Base-by-base conservation (phyloP, 1,140 invertebrate species). In the Mizuhopecten yessoensis region DNA sequence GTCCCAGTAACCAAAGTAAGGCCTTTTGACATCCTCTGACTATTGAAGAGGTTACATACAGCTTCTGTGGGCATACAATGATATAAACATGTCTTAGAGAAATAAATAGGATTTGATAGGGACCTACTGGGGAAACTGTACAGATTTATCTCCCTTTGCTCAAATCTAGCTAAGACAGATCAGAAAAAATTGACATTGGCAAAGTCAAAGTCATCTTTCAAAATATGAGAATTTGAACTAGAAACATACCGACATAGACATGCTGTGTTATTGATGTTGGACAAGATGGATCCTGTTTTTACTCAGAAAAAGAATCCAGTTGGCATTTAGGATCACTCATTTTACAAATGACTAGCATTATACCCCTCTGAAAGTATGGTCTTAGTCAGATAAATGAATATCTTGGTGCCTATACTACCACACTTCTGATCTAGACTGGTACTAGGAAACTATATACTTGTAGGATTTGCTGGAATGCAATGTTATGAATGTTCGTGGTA, bases 91-190 rank as follows among this genome's bases (percentile, higher is more conserved):
- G 45, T 57, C 45, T 11, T 3, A 17, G 45, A 57, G 45, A 13
- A 39, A 13, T 39, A 39, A 39, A 39, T 39, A 39, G 36, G 13
- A 39, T 45, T 17, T 45, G 42, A n/a, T n/a, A 75, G 57, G 57
- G 5, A 29, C 57, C n/a, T 29, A 1, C 57, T 29, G 1, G 57
- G 57, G 23, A n/a, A 29, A n/a, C 29, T 17, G 2, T 5, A 20
- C 42, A 45, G 42, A 75, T 9, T 75, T 75, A 75, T 29, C 57
- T 75, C 57, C 57, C 57, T n/a, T 75, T 75, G n/a, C 57, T 75
- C 23, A n/a, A 75, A n/a, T 29, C 1, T 75, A 29, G 23, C 57
- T 75, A 2, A 5, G 5, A 39, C 36, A 39, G 36, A 39, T n/a
- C 36, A 39, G 36, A 39, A 39, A 5, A n/a, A 39, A 5, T 39